Base-by-base conservation (phyloP, 2,797 vertebrate species). In the Poecilia picta region DNA sequence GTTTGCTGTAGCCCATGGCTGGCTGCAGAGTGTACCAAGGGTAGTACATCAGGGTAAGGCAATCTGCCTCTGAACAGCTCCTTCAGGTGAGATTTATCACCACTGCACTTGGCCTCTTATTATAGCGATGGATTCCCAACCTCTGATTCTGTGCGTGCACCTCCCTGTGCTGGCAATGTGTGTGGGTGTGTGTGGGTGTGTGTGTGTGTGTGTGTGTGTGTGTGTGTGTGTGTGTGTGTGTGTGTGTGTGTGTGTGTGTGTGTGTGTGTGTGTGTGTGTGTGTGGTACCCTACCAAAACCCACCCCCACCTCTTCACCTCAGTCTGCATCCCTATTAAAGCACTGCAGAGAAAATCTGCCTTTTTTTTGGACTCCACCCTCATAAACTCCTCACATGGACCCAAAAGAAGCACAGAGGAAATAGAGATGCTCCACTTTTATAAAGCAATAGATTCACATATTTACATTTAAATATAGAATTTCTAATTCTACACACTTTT, bases 61-160 rank as follows among this genome's bases (percentile, higher is more conserved):
- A 94, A 93, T 95, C 94, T 93, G 85, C 92, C 87, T 93, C 89
- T 80, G 91, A 95, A 94, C 92, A 89, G 92, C 92, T 95, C 93
- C 93, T 94, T 95, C 94, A 95, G 93, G 93, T 92, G 94, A 95
- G 94, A 96, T 95, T 95, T 96, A 96, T 96, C 90, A 93, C 93
- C 93, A 91, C 92, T 95, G 93, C 93, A 95, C 93, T 95, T 95
- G 93, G 89, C 89, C 93, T 92, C 93, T 96, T 96, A 96, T 95
- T 95, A 95, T 89, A 88, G 91, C 92, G 89, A 95, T 92, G 93
- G 94, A 95, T 95, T 94, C 90, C 85, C 92, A 92, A 91, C 89
- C 90, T 89, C 86, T 86, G 83, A 89, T 88, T 93, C 83, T 87
- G 81, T 76, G 47, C 75, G 89, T 89, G 84, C 81, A 81, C 31